phyloP scores from a whole-genome alignment of 2,888 invertebrate species.

The Folsomia candida region DNA sequence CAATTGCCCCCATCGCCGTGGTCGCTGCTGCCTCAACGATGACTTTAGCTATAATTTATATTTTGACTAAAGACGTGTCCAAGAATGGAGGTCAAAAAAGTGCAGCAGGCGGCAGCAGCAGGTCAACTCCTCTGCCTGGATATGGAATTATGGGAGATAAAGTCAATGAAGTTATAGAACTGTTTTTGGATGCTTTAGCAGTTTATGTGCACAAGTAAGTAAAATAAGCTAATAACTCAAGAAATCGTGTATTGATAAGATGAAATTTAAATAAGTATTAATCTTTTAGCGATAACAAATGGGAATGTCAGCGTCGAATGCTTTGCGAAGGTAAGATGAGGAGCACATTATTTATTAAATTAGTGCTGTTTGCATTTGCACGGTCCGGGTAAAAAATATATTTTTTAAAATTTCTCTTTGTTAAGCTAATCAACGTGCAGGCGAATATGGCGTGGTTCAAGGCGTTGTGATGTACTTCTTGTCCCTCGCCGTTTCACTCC shows the following conservation, averaged over 20 bases:
- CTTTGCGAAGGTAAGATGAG: too few relatives aligned
- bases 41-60: constrained; percentile 4
- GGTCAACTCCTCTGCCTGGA: constrained; percentile 42
- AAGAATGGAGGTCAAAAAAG: background rate
- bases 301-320: constrained; percentile 44
- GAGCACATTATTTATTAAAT: too few relatives aligned
- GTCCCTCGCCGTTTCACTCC: constrained; percentile 40
- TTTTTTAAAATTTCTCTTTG: too few relatives aligned
- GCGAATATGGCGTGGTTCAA: constrained; percentile 37
- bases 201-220: constrained; percentile 48
- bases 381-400: too few relatives aligned
- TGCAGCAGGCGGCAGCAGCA: background rate
- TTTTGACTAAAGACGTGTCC: background rate
- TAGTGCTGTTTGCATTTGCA: too few relatives aligned
- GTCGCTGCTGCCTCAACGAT: too few relatives aligned
- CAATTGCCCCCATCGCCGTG: constrained; percentile 1
- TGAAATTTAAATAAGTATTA: background rate
- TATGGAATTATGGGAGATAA: constrained; percentile 47
- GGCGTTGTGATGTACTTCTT: constrained; percentile 41
- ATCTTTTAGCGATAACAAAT: constrained; percentile 39
- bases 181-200: constrained; percentile 44
- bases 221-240: background rate
- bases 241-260: too few relatives aligned
- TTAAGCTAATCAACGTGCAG: constrained; percentile 46
- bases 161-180: constrained; percentile 44